Evolutionary conservation across 2,888 invertebrate genomes (phyloP), one percentile per base, ranked within the genome.

Genomic region (Herminia tarsipennalis): DNA sequence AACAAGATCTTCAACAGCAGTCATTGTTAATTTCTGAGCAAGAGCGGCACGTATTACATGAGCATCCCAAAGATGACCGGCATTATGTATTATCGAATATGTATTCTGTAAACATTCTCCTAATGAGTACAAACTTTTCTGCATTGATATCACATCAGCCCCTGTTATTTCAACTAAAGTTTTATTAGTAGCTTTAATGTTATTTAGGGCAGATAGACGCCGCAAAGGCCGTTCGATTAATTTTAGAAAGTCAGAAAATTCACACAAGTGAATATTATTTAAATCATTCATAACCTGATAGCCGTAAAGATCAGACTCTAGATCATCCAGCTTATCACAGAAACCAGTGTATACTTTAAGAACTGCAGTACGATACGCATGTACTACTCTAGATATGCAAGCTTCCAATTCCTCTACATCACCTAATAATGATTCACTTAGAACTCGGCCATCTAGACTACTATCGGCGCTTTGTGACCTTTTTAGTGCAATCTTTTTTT

Each of bases 1-100:
- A 8, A 85, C 61, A 17, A 88, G 63, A 59, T 88, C 87, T 72
- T 89, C 90, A 3, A 89, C 82, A 20, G 81, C 78, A n/a, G 83
- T 76, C 34, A 84, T 74, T 2, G 83, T 84, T 17, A 89, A 57
- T 46, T 82, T 86, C 59, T 85, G 86, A 13, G 78, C 83, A 9
- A 81, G 70, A 40, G 78, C 83, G 14, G 78, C 69, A 8, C 89
- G 83, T 37, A 82, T 40, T 52, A 86, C 81, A 58, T 88, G 89
- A 43, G 76, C 68, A 54, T 87, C 84, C 80, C 83, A 88, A 10
- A 89, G 71, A 67, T 85, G 83, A 13, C 80, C 78, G 1, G 86
- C 81, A 32, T 86, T 76, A 35, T 83, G 72, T 41, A 90, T 66
- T 43, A 87, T 61, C 17, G 46, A 53, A 50, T 75, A 85, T 0